These are phyloP conservation scores for Muraenolepis orangiensis DNA, from an alignment of 2,797 vertebrate species.

Conservation along the genomic window DNA sequence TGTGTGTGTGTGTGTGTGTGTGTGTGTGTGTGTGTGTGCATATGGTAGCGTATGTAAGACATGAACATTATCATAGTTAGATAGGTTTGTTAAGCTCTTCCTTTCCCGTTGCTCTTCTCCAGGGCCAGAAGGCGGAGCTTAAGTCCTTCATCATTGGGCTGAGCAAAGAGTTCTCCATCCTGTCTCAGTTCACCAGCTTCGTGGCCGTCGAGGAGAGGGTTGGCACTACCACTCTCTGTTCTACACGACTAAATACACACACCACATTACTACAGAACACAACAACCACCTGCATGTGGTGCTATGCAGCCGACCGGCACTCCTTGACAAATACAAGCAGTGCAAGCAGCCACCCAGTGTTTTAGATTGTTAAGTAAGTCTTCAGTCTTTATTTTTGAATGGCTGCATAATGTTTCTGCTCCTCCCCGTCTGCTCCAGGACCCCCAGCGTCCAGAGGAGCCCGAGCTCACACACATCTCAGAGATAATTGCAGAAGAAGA, in stretches of 20 bases:
- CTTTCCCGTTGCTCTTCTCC: slow-evolving; percentile 9
- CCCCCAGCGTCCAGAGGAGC: slow-evolving; percentile 38
- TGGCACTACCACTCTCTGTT: not conserved
- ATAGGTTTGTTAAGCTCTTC: not conserved
- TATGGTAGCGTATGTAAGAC: not conserved
- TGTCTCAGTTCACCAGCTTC: slow-evolving; percentile 89
- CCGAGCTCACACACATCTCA: slow-evolving; percentile 66
- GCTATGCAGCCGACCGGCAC: not conserved
- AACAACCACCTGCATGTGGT: not conserved
- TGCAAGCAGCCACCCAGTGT: too few relatives aligned
- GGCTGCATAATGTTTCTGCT: not conserved
- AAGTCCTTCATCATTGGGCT: slow-evolving; percentile 79
- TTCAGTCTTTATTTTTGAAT: too few relatives aligned
- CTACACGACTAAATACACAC: too few relatives aligned
- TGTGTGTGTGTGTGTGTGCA: not conserved
- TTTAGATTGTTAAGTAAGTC: too few relatives aligned
- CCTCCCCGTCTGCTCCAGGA: slow-evolving; percentile 59
- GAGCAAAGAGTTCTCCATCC: slow-evolving; percentile 84
- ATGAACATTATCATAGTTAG: not conserved
- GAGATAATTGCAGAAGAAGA: slow-evolving; percentile 77
- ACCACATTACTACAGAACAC: too few relatives aligned
- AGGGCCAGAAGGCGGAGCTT: slow-evolving; percentile 82
- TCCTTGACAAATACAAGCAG: not conserved
- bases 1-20: slow-evolving; percentile 7
- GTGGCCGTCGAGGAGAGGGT: slow-evolving; percentile 87